Evolutionary conservation across 2,888 invertebrate genomes (phyloP), one percentile per base, ranked within the genome.

Genomic region (Himalopsyche anomala): DNA sequence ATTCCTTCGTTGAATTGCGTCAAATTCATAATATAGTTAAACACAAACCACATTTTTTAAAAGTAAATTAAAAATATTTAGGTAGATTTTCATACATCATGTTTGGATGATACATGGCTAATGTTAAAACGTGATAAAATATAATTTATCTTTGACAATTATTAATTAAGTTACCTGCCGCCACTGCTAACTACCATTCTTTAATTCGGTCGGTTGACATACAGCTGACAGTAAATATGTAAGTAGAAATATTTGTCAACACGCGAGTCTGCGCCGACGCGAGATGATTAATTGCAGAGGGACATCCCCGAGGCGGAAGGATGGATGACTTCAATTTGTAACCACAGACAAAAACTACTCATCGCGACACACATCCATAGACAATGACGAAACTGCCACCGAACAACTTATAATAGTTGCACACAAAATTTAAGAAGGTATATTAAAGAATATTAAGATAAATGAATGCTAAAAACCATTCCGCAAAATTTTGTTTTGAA

Each of bases 181-280:
- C 19, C 62, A 62, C 62, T 62, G 62, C 8, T 11, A 62, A 28
- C 62, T 62, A 62, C 19, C 62, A 28, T 62, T 62, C 62, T 62
- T 62, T 62, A 62, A 62, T 62, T 62, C 62, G 62, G 62, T 62
- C 11, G 62, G 19, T 62, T 62, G 62, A 62, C 62, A 62, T 8
- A 62, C 38, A 36, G 40, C 45, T 84, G 85, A 56, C 80, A 84
- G 85, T 84, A 87, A 83, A 84, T 82, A 85, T 82, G 62, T 82
- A 86, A 83, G 87, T 86, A 82, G 82, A 87, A 87, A 86, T 87
- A 86, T 87, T 87, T 87, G 87, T 87, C 87, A 87, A 87, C 87
- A 87, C 81, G 79, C 56, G 51, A 19, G 62, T 62, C 28, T 62
- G 62, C 19, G 19, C 28, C 62, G 84, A 81, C 84, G 84, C 81